Base-by-base conservation (phyloP, 2,797 vertebrate genomes). In the Neosilurus hyrtlii region DNA sequence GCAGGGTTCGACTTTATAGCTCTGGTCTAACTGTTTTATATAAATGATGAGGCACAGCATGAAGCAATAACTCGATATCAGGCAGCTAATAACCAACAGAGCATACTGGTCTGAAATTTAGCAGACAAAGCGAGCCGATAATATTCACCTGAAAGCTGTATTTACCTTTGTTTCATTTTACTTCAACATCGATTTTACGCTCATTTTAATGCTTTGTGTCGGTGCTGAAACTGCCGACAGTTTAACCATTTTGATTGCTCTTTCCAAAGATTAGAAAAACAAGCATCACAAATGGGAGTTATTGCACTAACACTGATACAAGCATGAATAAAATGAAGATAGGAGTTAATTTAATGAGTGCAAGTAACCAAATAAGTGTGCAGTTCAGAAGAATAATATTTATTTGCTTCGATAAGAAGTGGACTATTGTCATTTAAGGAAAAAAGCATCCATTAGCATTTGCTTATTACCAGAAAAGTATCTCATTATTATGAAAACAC, bases 121-220 rank as follows among this genome's bases (percentile, higher is more conserved):
- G 51, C 75, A 75, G 74, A 61, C 74, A 61, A 61, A 76, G 57
- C 56, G 43, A 43, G 79, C 73, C 87, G 71, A 86, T 86, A 86
- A 83, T 56, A 79, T 76, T 63, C 66, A 78, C 61, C 78, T 85
- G 75, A 72, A 86, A 81, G 84, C 84, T 81, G 80, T 78, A 82
- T 66, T 84, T 80, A 86, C 85, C 82, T 84, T 82, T 84, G 81
- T 65, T 85, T 82, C 85, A 76, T 79, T 81, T 68, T 43, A 66
- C 73, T 80, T 74, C 79, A 75, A 54, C 80, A 87, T 85, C 73
- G 80, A 87, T 87, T 86, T 77, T 26, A 81, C 56, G 30, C 52
- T 79, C 26, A 82, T 83, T 56, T 72, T 49, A 63, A 63, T 72
- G 63, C 67, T 86, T 82, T 84, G 57, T 80, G 35, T 75, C 81